Evolutionary conservation across 2,797 vertebrate species (phyloP).

Genomic region (Xenopus petersii): DNA sequence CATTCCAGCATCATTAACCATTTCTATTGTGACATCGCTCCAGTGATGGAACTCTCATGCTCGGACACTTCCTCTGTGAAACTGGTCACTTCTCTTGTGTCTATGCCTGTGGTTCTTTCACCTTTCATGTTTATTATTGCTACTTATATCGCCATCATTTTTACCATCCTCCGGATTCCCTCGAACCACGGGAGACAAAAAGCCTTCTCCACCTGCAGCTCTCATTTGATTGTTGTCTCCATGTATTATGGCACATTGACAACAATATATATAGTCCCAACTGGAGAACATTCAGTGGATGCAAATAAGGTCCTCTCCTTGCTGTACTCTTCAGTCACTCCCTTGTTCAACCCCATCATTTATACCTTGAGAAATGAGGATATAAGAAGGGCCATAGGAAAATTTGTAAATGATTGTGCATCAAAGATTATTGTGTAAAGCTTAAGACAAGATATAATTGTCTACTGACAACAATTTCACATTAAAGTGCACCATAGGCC

Average conservation of each 20-base stretch:
- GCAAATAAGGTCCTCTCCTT: slow-evolving; percentile 13
- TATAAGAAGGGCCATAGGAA: neutral
- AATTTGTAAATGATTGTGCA: slow-evolving; percentile 5
- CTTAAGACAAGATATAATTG: too few relatives aligned
- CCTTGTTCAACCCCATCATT: too few relatives aligned
- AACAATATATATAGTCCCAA: slow-evolving; percentile 14
- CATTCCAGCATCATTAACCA: slow-evolving; percentile 36
- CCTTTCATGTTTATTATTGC: slow-evolving; percentile 44
- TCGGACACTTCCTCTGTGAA: slow-evolving; percentile 26
- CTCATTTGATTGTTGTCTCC: slow-evolving; percentile 45
- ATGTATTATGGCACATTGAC: slow-evolving; percentile 44
- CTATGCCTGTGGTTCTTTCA: neutral
- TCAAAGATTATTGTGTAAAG: too few relatives aligned
- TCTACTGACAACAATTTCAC: too few relatives aligned
- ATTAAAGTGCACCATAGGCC: too few relatives aligned
- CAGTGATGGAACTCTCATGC: slow-evolving; percentile 36
- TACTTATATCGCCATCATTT: slow-evolving; percentile 31
- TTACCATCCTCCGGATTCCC: slow-evolving; percentile 24
- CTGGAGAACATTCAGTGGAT: slow-evolving; percentile 5
- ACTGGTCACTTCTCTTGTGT: slow-evolving; percentile 31
- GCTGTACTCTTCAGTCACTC: too few relatives aligned
- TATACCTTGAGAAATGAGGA: too few relatives aligned
- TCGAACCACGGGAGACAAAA: neutral
- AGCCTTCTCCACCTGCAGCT: slow-evolving; percentile 51
- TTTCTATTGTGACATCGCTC: slow-evolving; percentile 51